Evolutionary conservation across 1,140 invertebrate genomes (phyloP).

Genomic region (Tigriopus japonicus): DNA sequence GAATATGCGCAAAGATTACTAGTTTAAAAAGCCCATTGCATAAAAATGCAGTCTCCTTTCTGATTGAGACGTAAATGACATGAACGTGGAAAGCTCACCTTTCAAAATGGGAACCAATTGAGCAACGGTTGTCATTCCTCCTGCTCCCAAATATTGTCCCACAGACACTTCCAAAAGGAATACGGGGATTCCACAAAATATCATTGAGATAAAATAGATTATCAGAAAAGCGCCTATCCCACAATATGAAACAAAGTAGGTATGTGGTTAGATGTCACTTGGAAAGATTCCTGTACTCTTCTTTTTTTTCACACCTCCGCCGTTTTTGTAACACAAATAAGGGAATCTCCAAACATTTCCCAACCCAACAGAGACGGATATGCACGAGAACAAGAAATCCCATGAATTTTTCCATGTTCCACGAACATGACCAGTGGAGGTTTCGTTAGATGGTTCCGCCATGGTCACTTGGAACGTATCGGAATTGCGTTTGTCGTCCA

Average conservation of each 20-base stretch:
- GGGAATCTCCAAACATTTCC: slow-evolving; percentile 47
- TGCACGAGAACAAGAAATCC: not conserved
- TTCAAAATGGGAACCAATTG: slow-evolving; percentile 97
- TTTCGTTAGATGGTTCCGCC: too few species aligned
- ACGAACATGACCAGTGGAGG: too few species aligned
- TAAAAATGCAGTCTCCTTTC: not conserved
- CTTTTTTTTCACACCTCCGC: slow-evolving; percentile 58
- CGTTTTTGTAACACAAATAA: slow-evolving; percentile 45
- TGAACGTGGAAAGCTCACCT: slow-evolving; percentile 39
- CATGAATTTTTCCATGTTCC: not conserved
- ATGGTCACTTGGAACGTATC: too few species aligned
- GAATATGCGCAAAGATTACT: not conserved
- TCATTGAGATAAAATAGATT: slow-evolving; percentile 77
- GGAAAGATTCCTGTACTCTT: too few species aligned
- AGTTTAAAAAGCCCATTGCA: not conserved
- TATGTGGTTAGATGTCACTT: too few species aligned
- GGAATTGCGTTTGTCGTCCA: too few species aligned
- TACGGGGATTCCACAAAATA: slow-evolving; percentile 89
- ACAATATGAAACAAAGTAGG: too few species aligned
- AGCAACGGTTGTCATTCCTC: slow-evolving; percentile 75
- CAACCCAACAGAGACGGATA: not conserved
- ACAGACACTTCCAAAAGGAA: slow-evolving; percentile 93
- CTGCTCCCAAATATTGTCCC: slow-evolving; percentile 90
- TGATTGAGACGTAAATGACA: not conserved
- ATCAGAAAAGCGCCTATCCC: too few species aligned